A percentile compares a stretch with the other conserved stretches of the same genome.
Evolutionary conservation across 2,888 invertebrate species (phyloP).

Genomic region (Phyto melanocephala): DNA sequence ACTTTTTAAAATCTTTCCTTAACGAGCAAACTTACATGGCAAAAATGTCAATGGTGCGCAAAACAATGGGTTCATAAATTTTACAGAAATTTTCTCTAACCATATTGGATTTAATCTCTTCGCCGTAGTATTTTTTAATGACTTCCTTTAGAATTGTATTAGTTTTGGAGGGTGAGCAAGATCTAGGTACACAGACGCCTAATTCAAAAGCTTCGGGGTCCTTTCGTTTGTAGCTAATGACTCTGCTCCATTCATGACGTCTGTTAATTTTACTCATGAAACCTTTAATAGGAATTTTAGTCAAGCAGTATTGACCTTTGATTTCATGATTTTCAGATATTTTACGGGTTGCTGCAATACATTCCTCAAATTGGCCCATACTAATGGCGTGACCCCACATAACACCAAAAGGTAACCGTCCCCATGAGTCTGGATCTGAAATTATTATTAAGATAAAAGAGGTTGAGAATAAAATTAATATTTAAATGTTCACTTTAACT

Average conservation of each 20-base stretch:
- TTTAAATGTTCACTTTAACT: too few species aligned
- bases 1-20: too few species aligned
- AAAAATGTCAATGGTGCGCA: slow-evolving; percentile 74
- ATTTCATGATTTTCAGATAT: slow-evolving; percentile 70
- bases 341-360: slow-evolving; percentile 73
- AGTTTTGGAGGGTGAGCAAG: slow-evolving; percentile 71
- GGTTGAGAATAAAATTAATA: too few species aligned
- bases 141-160: slow-evolving; percentile 70
- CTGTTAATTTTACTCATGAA: slow-evolving; percentile 69
- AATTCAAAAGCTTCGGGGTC: slow-evolving; percentile 73
- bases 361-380: slow-evolving; percentile 79
- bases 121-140: slow-evolving; percentile 65
- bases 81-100: slow-evolving; percentile 71
- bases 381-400: slow-evolving; percentile 77
- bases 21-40: slow-evolving; percentile 72
- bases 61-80: slow-evolving; percentile 70
- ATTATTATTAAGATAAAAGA: not conserved
- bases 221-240: slow-evolving; percentile 72
- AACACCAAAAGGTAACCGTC: slow-evolving; percentile 79
- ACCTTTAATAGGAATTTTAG: slow-evolving; percentile 72
- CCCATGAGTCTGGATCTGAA: slow-evolving; percentile 79
- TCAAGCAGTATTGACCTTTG: slow-evolving; percentile 78
- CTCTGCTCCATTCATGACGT: slow-evolving; percentile 56
- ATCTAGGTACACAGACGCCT: slow-evolving; percentile 77
- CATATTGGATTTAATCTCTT: slow-evolving; percentile 58